Evolutionary conservation across 2,888 invertebrate species (phyloP), one percentile per base, ranked within the genome.

Genomic region (Agrilus biguttatus): DNA sequence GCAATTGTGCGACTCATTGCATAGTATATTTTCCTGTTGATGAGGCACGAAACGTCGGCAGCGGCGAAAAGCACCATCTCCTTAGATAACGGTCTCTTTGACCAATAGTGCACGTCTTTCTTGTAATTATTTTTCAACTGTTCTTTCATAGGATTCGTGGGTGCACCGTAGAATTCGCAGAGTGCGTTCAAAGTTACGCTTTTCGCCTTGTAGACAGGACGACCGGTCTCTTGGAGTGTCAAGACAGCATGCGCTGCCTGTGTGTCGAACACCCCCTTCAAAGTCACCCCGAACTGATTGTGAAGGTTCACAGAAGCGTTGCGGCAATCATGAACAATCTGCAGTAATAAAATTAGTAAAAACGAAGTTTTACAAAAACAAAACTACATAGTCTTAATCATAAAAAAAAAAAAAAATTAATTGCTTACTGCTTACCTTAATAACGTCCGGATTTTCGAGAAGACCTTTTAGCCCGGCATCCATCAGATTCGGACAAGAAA

Each of bases 131-230:
- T 83, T 65, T 88, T 88, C 44, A 88, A 65, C 60, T 89, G 88
- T 61, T 92, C 91, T 62, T 91, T 95, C 67, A 91, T 80, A 1
- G 90, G 88, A 68, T 92, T 93, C 58, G 80, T 75, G 0, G 88
- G 84, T 39, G 88, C 88, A 58, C 83, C 84, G 63, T 92, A 90
- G 49, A 82, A 73, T 65, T 91, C 86, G 66, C 93, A 93, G 42
- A 96, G 71, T 42, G 91, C 86, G 70, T 91, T 90, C 45, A 95
- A 71, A 53, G 90, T 89, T 39, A 92, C 80, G 62, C 89, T 89
- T 68, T 93, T 92, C 41, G 91, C 89, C 71, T 95, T 95, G 62
- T 92, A 89, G 40, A 93, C 88, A 33, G 93, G 91, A 55, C 88
- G 84, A 47, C 83, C 82, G 46, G 83, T 86, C 56, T 89, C 86